Conservation (phyloP, 1,140 invertebrate species). For the Mizuhopecten yessoensis region DNA sequence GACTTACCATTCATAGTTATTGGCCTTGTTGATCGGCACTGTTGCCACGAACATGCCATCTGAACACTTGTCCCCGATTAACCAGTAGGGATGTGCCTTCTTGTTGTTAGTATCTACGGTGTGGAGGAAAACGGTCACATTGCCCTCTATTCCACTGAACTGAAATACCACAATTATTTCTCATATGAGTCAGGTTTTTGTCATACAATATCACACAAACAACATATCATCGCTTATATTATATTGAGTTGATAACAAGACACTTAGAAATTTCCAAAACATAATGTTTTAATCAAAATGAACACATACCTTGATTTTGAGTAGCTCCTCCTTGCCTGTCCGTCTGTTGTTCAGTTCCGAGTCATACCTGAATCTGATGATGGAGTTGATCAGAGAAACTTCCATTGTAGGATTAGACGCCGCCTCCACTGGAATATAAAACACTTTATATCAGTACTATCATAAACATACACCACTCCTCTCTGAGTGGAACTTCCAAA, state of each 20-base stretch:
- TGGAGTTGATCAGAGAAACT: constrained; percentile 42
- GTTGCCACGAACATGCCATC: constrained; percentile 54
- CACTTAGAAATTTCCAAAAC: too few relatives aligned
- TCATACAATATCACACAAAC: too few relatives aligned
- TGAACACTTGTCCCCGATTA: constrained; percentile 59
- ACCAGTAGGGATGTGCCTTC: constrained; percentile 56
- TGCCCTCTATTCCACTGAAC: constrained; percentile 45
- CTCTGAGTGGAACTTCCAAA: too few relatives aligned
- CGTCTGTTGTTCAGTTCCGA: constrained; percentile 58
- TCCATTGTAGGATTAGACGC: background rate
- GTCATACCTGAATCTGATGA: constrained; percentile 59
- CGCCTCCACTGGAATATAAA: background rate
- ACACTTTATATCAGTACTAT: too few relatives aligned
- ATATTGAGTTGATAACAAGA: too few relatives aligned
- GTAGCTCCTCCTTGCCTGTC: constrained; percentile 55
- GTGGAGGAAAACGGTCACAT: constrained; percentile 50
- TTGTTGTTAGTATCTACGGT: constrained; percentile 46
- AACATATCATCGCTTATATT: too few relatives aligned
- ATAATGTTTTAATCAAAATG: too few relatives aligned
- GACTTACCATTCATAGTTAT: constrained; percentile 50
- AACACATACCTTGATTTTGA: constrained; percentile 44
- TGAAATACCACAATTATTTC: background rate
- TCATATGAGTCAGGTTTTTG: too few relatives aligned
- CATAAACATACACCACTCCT: too few relatives aligned
- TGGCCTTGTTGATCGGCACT: constrained; percentile 43